Evolutionary conservation across 2,113 vertebrate genomes (phyloP), one percentile per base, ranked within the genome.

Genomic region (Syrmaticus mikado): DNA sequence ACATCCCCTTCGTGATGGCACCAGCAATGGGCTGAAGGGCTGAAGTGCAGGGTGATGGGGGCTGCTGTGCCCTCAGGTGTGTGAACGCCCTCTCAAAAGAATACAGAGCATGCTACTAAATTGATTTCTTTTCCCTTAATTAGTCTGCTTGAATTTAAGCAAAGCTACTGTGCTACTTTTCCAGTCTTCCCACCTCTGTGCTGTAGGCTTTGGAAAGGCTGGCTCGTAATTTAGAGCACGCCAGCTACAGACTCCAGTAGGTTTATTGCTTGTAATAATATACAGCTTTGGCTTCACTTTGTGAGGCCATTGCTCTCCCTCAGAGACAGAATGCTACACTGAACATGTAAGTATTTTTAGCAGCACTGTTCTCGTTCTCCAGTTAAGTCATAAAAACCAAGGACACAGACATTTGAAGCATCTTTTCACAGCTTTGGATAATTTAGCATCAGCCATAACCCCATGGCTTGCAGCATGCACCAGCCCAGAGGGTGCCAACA

Each of bases 401-500:
- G 68, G 40, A 55, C 65, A 53, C 16, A 40, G 64, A 61, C n/a
- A 66, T 25, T 43, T 46, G 68, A 80, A 82, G 43, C 60, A 68
- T 36, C 60, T 80, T 85, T 85, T 55, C 57, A 41, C 66, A 74
- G 46, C 52, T 73, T 34, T 46, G 17, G 27, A 61, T 20, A 30
- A 58, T 8, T 36, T 8, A 4, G 25, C 43, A 12, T 27, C 1
- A 80, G 40, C 11, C 76, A 53, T n/a, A 62, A 46, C 27, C 18
- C 3, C 5, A 17, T 30, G 28, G 38, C 30, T 85, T 12, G 3
- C 0, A 4, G 68, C 36, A 11, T 0, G 10, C 55, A 22, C 3
- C 34, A 12, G 36, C 32, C 40, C 2, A 1, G 12, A 1, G 19
- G 32, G 17, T 1, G 20, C 57, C 80, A 40, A 6, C 2, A 0